Evolutionary conservation across 2,797 vertebrate species (phyloP), one percentile per base, ranked within the genome.

Genomic region (Phoxinus dragarum): DNA sequence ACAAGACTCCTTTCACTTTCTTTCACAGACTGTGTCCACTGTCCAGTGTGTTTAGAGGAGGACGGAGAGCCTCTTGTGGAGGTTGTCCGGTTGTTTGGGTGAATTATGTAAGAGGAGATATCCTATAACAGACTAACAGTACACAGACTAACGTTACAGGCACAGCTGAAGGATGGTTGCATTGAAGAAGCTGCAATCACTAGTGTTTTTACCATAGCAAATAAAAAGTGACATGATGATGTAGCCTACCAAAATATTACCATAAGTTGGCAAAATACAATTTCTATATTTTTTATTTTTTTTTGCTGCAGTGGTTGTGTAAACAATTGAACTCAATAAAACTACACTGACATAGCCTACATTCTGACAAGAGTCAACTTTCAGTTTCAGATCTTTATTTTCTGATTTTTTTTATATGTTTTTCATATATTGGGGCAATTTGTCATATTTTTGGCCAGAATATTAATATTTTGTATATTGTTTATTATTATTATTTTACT

Each of bases 1-100:
- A 94, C 92, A 88, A 85, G 92, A 93, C 92, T 80, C 52, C 59
- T 87, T 86, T 78, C 66, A 54, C 82, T 87, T 71, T 93, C 82
- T 87, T 71, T 93, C 34, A 27, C 21, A 54, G 34, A 49, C 38
- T 49, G 47, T 36, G 64, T 54, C 31, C 49, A 4, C 54, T 34
- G n/a, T 23, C 31, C 49, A 4, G 69, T 34, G n/a, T 23, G 49
- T 42, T 64, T 36, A 36, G 54, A 61, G 5, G 31, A 31, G 54
- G 6, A 31, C 31, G 14, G 56, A 74, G 42, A 21, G 40, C 42
- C 21, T n/a, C 5, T 16, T 14, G 8, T 49, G n/a, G 36, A 54
- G 34, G 9, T 9, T 34, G 23, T 68, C 23, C 3, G 42, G 36
- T 75, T 54, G 36, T 34, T 77, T 31, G 4, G 44, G 52, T 34